These are phyloP conservation scores for Cyanoderma ruficeps DNA, from an alignment of 2,113 vertebrate genomes.

Conservation along the genomic window DNA sequence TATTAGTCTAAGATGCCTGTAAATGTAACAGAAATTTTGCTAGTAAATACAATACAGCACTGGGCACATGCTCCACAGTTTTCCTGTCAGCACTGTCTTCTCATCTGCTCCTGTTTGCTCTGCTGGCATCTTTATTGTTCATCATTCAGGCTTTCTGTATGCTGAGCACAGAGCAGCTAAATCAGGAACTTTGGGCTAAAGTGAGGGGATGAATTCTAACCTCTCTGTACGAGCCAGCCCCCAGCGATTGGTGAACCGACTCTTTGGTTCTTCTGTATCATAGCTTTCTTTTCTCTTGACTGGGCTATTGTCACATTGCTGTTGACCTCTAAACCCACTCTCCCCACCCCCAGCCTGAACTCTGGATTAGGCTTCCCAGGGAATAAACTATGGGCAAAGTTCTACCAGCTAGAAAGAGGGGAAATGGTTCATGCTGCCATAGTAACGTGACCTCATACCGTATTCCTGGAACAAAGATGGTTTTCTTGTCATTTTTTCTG, in stretches of 20 bases:
- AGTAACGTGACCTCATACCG: conserved; percentile 74
- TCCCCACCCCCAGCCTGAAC: conserved; percentile 75
- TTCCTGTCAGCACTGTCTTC: background rate
- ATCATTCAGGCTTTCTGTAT: background rate
- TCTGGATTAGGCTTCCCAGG: conserved; percentile 76
- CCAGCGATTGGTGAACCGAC: conserved; percentile 63
- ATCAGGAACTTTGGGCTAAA: background rate
- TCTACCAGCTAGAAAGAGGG: conserved; percentile 37
- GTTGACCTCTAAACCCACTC: conserved; percentile 81
- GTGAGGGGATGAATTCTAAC: conserved; percentile 22
- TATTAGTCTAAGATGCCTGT: background rate
- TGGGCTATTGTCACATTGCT: conserved; percentile 78
- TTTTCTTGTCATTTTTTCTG: conserved; percentile 76
- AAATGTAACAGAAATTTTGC: background rate
- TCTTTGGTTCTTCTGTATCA: conserved; percentile 49
- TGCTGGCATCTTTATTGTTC: background rate
- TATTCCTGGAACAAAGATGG: conserved; percentile 77
- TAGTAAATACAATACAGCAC: background rate
- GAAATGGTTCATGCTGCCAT: conserved; percentile 77
- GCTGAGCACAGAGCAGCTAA: conserved; percentile 1
- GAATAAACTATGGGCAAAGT: conserved; percentile 64
- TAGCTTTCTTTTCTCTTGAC: conserved; percentile 78
- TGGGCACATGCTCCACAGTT: background rate
- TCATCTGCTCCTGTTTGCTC: background rate
- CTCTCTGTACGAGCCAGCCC: background rate